Evolutionary conservation across 1,140 invertebrate genomes (phyloP), one percentile per base, ranked within the genome.

Genomic region (Bombyx mori): DNA sequence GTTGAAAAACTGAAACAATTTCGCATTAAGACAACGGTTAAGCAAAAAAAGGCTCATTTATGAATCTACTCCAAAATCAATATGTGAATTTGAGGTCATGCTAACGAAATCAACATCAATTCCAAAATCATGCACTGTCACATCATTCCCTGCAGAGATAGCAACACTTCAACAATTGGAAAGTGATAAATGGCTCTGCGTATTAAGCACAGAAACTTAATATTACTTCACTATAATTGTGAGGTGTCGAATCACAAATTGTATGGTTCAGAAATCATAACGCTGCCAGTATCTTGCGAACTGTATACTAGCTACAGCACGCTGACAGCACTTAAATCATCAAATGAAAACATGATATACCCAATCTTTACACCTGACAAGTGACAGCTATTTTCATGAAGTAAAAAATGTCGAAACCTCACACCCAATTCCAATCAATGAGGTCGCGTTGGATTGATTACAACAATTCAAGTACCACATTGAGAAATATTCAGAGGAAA

Each of bases 151-250:
- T 8, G 69, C 71, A 3, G 26, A 63, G 12, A 66, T 69, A 10
- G 68, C 69, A 42, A 67, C 59, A 3, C 67, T 71, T 9, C 60
- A 67, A 56, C 43, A 7, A 3, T 8, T 69, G 6, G 50, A 35
- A 0, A 26, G 63, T 12, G 73, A 69, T 48, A 65, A 57, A 59
- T 75, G 70, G 66, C 53, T 75, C 9, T 71, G 57, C 44, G 66
- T 69, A 61, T 18, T 44, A 49, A 52, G 6, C 47, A 44, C 57
- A 68, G 61, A 8, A 9, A 22, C 8, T 18, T 18, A 56, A 57
- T 42, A 58, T 66, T 53, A 69, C 2, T 59, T 69, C 56, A 70
- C 12, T 18, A 65, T 42, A 47, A 60, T 7, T 58, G 60, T 12
- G 49, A 68, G 65, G 46, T 62, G 18, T 60, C 65, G 1, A 52